phyloP scores from a whole-genome alignment of 2,113 vertebrate species.

The Athene cunicularia region DNA sequence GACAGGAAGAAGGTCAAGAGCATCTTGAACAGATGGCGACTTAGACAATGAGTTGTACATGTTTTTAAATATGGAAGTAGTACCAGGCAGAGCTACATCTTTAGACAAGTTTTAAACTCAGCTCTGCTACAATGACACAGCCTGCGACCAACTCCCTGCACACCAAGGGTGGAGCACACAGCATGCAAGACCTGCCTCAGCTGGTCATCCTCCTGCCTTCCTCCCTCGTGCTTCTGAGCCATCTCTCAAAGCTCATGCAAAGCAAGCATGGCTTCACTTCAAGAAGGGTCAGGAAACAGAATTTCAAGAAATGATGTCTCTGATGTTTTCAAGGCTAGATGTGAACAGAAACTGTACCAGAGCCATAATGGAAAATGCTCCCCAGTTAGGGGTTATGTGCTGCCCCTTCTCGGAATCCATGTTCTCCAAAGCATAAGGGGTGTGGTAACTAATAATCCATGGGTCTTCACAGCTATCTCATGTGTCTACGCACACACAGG shows the following conservation, averaged over 20 bases:
- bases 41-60: neutral
- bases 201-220: neutral
- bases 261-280: neutral
- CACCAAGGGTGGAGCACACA: neutral
- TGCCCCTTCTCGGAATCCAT: neutral
- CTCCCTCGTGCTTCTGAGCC: neutral
- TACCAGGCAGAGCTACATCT: neutral
- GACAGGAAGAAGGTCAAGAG: neutral
- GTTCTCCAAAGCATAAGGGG: accelerated
- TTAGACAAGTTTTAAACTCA: neutral
- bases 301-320: neutral
- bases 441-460: neutral
- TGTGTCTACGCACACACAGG: neutral
- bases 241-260: neutral
- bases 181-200: neutral
- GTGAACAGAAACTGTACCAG: neutral
- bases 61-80: neutral
- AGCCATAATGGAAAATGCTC: neutral
- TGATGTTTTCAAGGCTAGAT: neutral
- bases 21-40: neutral
- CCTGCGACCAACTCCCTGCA: neutral
- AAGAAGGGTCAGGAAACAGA: neutral
- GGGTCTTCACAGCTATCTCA: neutral
- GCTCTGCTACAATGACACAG: neutral
- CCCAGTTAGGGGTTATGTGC: neutral